Evolutionary conservation across 1,140 invertebrate genomes (phyloP).

Genomic region (Cotesia typhae): DNA sequence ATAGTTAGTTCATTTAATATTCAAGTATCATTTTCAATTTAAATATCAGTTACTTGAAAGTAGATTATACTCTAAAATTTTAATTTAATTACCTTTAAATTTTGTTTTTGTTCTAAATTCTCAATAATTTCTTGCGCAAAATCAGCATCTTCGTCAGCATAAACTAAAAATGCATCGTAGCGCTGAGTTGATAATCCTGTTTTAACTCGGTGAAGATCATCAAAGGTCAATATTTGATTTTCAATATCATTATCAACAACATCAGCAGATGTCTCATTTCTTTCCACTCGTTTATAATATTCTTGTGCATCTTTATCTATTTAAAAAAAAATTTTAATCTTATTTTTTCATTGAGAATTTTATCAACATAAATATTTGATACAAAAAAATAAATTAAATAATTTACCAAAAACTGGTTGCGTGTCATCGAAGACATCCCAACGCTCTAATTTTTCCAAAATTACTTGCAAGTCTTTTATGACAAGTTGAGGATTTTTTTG

Average conservation of each 20-base stretch:
- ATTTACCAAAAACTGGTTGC: constrained; percentile 63
- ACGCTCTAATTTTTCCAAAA: constrained; percentile 71
- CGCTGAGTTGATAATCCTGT: constrained; percentile 66
- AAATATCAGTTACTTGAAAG: background rate
- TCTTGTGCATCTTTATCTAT: constrained; percentile 57
- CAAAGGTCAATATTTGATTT: constrained; percentile 50
- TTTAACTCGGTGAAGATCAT: constrained; percentile 65
- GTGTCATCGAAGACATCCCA: constrained; percentile 75
- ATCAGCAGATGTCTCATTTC: constrained; percentile 41
- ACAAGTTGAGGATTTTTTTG: constrained; percentile 58
- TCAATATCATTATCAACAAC: constrained; percentile 45
- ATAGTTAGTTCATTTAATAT: background rate
- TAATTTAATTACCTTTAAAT: constrained; percentile 68
- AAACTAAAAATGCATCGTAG: constrained; percentile 79
- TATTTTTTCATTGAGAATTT: background rate
- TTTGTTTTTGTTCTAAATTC: constrained; percentile 70
- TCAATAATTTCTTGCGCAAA: constrained; percentile 72
- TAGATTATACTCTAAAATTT: constrained; percentile 21
- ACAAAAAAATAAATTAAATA: constrained; percentile 17
- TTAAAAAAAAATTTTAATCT: constrained; percentile 15
- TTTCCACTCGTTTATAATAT: constrained; percentile 51
- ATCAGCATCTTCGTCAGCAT: constrained; percentile 72
- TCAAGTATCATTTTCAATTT: background rate
- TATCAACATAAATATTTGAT: background rate
- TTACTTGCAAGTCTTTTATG: constrained; percentile 64